phyloP scores from a whole-genome alignment of 2,888 invertebrate species.

The Aphodius sticticus region DNA sequence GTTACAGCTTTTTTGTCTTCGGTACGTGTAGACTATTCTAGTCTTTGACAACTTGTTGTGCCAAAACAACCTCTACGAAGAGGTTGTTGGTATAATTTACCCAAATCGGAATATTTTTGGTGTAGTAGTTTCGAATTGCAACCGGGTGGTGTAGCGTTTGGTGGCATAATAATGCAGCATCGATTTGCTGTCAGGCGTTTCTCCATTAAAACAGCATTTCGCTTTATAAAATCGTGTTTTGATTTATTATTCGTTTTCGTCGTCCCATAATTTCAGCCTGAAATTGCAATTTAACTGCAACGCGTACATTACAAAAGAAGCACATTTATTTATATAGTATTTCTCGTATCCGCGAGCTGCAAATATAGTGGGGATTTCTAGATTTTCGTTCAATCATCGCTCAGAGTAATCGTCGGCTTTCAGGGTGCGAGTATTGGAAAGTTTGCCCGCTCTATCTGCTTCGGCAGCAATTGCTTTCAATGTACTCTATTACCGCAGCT shows the following conservation, averaged over 20 bases:
- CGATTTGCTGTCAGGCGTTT: neutral
- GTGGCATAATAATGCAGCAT: neutral
- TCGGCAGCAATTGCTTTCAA: constrained; percentile 4
- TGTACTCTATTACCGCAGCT: neutral
- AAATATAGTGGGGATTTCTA: neutral
- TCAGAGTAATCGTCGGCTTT: neutral
- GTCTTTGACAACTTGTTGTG: too few relatives aligned
- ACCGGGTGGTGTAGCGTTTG: neutral
- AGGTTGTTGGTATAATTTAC: too few relatives aligned
- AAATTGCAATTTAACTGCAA: neutral
- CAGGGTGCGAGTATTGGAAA: neutral
- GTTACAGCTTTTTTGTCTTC: too few relatives aligned
- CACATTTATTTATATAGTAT: neutral
- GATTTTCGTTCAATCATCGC: neutral
- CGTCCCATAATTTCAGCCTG: neutral
- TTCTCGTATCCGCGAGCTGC: neutral
- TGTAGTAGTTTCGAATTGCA: neutral
- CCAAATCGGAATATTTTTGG: neutral
- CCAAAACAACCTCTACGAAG: too few relatives aligned
- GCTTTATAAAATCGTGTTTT: neutral
- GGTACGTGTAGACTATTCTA: too few relatives aligned
- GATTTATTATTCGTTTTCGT: neutral
- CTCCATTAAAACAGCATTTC: neutral
- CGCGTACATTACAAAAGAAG: neutral
- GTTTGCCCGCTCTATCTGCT: neutral